Conservation (phyloP, 1,140 invertebrate species). For the Macrostomum lignano region DNA sequence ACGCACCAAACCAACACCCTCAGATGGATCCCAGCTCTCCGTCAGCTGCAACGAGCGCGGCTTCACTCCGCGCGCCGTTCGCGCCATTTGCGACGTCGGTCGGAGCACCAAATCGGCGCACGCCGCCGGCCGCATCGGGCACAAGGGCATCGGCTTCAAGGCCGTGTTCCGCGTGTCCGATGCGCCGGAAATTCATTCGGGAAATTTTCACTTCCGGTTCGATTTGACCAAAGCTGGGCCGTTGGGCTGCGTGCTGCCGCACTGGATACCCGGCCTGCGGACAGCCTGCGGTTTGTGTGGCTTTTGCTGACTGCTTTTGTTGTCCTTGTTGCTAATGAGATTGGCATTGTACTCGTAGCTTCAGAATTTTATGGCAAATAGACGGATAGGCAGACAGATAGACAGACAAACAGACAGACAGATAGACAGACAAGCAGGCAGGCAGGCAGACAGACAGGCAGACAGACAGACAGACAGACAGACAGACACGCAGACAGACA, state of each 20-base stretch:
- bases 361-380: not conserved
- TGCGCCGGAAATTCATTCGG: constrained; percentile 25
- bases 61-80: constrained; percentile 18
- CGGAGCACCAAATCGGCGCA: constrained; percentile 25
- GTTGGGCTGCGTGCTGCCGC: constrained; percentile 23
- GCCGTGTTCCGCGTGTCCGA: constrained; percentile 25
- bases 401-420: not conserved
- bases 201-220: constrained; percentile 24
- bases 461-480: too few relatives aligned
- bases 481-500: too few relatives aligned
- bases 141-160: constrained; percentile 29
- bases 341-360: not conserved
- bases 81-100: constrained; percentile 26
- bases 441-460: too few relatives aligned
- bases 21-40: too few relatives aligned
- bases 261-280: not conserved
- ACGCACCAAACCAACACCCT: too few relatives aligned
- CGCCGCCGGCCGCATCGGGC: constrained; percentile 25
- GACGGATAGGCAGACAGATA: not conserved
- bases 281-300: not conserved
- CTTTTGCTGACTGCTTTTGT: not conserved
- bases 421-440: too few relatives aligned
- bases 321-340: not conserved
- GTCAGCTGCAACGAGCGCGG: constrained; percentile 25
- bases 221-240: constrained; percentile 17